Base-by-base conservation (phyloP, 2,113 vertebrate genomes). In the Xiphophorus couchianus region DNA sequence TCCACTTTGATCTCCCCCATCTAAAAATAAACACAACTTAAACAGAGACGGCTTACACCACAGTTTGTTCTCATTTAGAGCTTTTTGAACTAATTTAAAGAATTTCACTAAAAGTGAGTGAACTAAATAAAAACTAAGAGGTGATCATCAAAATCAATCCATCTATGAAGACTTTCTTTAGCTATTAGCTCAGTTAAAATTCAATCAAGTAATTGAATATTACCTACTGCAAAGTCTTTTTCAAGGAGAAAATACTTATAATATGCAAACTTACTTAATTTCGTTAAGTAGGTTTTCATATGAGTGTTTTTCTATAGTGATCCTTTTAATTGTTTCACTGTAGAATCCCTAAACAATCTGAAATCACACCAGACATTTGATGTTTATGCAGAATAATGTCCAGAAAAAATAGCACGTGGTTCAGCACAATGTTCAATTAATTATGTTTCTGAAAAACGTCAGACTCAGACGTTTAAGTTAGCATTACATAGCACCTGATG, bases 21-120 rank as follows among this genome's bases (percentile, higher is more conserved):
- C 83, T 83, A 85, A 77, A 88, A 88, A 87, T 88, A 84, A 66
- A 74, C 70, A 19, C n/a, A 33, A 75, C 35, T 74, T 78, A 70
- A 76, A 85, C 39, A 84, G 7, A 77, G 69, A 67, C 74, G 76
- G 60, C 69, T 71, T 37, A 81, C 77, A 62, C 25, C n/a, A 54
- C 17, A 15, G 48, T 76, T 69, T 69, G 44, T 67, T 76, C 51
- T 76, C 58, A 72, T 77, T 76, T 60, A 66, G 62, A 81, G 1
- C 33, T 14, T 37, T 51, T 69, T 48, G 33, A 84, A 80, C 77
- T 79, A 75, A 69, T 69, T 44, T 25, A 62, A 25, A 61, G 31
- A 60, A 65, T 4, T 1, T 60, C 63, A 74, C 22, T 19, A 8
- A 8, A 63, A 48, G 44, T 84, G 62, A 37, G 22, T 60, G 48